Percentiles rank a stretch among this genome's conserved stretches.
phyloP scores from a whole-genome alignment of 2,888 invertebrate species.

The Drosophila pegasa region DNA sequence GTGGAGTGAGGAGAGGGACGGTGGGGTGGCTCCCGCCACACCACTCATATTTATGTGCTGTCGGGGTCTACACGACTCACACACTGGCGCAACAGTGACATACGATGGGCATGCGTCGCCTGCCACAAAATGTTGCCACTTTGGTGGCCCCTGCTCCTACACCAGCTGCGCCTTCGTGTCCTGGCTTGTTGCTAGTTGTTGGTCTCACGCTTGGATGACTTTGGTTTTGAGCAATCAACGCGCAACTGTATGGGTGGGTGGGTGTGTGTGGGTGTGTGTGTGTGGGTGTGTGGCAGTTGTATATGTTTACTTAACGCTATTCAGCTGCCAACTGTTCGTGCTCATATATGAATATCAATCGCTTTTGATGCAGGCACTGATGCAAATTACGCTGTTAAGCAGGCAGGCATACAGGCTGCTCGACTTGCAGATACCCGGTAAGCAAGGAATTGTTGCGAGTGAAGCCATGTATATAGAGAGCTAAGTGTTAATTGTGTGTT shows the following conservation, averaged over 20 bases:
- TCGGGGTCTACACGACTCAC: neutral
- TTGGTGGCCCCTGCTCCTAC: slow-evolving; percentile 24
- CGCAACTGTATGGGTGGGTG: slow-evolving; percentile 30
- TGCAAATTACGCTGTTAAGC: slow-evolving; percentile 21
- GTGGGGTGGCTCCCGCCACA: neutral
- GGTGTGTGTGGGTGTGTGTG: slow-evolving; percentile 7
- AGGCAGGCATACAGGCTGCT: neutral
- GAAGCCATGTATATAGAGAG: neutral
- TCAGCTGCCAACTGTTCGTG: slow-evolving; percentile 70
- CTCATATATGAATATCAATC: slow-evolving; percentile 69
- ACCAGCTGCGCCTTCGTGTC: slow-evolving; percentile 17
- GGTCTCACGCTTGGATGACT: slow-evolving; percentile 76
- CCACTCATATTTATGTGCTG: slow-evolving; percentile 73
- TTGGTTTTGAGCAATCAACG: slow-evolving; percentile 80
- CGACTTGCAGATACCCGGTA: neutral
- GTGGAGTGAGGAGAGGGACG: neutral
- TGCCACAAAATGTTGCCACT: slow-evolving; percentile 75
- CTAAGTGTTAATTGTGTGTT: neutral
- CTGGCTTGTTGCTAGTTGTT: slow-evolving; percentile 74
- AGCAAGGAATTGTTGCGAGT: neutral
- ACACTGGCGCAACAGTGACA: slow-evolving; percentile 19
- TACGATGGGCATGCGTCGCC: slow-evolving; percentile 60
- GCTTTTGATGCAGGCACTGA: slow-evolving; percentile 34
- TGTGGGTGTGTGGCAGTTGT: slow-evolving; percentile 36
- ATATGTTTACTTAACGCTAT: slow-evolving; percentile 68